Base-by-base conservation (phyloP, 1,140 invertebrate genomes). In the Spodoptera frugiperda region DNA sequence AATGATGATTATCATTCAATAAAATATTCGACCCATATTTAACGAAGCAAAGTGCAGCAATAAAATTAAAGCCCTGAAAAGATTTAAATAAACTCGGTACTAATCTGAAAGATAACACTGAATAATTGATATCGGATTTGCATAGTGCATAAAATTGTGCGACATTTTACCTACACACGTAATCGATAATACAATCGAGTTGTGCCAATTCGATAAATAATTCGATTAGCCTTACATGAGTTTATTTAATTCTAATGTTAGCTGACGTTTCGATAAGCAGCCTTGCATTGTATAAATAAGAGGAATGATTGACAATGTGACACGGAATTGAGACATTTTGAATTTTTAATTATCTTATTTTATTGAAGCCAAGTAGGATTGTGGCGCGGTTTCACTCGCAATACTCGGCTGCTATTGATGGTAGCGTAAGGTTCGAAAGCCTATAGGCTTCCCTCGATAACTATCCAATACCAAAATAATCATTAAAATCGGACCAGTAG, bases 181-280 rank as follows among this genome's bases (percentile, higher is more conserved):
- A 39, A 39, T 39, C 33, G 33, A 39, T 17, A 30, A 14, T 30
- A 14, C n/a, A 57, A 57, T 57, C 12, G 55, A 25, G 12, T 59
- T 59, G 55, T 33, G 6, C 55, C 25, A 33, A 30, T 59, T 59
- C 55, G 5, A 59, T 33, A 59, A 59, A 59, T 59, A 33, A 33
- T 15, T 33, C 55, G 33, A 33, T 33, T 17, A 53, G 15, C 15
- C 1, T 17, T 19, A 59, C 30, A 59, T 33, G 25, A 15, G 55
- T n/a, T 59, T 30, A 59, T 33, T n/a, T 59, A n/a, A 59, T 33
- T 59, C 54, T 25, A 57, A 25, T 15, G 30, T 57, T 21, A n/a
- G 5, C 21, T 59, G 25, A 5, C 25, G 30, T 6, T 61, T 61
- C 2, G 30, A 3, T 61, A 9, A 61, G 33, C 33, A 12, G 9